phyloP scores from a whole-genome alignment of 2,113 vertebrate species.

The Chrysemys picta region DNA sequence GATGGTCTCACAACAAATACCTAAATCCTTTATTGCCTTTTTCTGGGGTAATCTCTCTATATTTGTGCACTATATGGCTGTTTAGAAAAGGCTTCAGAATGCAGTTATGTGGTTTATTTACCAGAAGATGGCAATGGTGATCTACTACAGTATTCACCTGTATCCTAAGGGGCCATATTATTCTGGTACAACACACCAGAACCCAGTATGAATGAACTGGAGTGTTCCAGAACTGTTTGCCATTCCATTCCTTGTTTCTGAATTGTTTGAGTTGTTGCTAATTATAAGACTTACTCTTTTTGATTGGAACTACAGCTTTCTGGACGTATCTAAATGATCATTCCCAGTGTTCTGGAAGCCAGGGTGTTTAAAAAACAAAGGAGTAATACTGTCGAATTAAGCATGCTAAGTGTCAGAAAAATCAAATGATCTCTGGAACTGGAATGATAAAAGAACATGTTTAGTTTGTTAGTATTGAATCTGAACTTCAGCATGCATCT shows the following conservation, averaged over 20 bases:
- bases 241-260: slow-evolving; percentile 58
- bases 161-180: neutral
- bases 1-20: slow-evolving; percentile 75
- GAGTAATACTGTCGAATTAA: slow-evolving; percentile 40
- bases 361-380: slow-evolving; percentile 50
- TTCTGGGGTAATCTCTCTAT: slow-evolving; percentile 68
- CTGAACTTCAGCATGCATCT: neutral
- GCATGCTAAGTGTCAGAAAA: neutral
- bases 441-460: neutral
- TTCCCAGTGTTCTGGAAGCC: slow-evolving; percentile 44
- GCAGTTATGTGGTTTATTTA: slow-evolving; percentile 66
- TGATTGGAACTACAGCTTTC: slow-evolving; percentile 70
- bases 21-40: slow-evolving; percentile 73
- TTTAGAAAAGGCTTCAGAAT: slow-evolving; percentile 57
- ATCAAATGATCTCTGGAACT: slow-evolving; percentile 27
- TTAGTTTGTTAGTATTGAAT: neutral
- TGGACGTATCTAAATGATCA: slow-evolving; percentile 51
- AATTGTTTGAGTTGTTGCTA: slow-evolving; percentile 64
- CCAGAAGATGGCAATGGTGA: slow-evolving; percentile 85
- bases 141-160: slow-evolving; percentile 69
- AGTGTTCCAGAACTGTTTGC: slow-evolving; percentile 55
- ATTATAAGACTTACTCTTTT: slow-evolving; percentile 52
- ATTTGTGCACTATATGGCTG: slow-evolving; percentile 60
- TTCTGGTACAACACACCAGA: slow-evolving; percentile 9
- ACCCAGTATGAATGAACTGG: slow-evolving; percentile 43